These are phyloP conservation scores for Mythimna albipuncta DNA, from an alignment of 2,888 invertebrate genomes.

Conservation along the genomic window DNA sequence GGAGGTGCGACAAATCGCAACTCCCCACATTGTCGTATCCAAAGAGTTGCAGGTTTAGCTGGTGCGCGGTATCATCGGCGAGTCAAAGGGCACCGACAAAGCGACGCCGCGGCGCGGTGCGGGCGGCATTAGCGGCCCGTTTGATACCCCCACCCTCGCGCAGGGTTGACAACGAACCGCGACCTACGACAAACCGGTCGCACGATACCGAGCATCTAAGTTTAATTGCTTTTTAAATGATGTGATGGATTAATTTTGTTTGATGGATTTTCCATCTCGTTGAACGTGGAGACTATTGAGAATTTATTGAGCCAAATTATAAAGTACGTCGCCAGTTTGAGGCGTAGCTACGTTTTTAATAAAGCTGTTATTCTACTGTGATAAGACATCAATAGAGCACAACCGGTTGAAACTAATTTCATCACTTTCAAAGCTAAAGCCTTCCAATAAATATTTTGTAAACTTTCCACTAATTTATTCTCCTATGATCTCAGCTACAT, in stretches of 20 bases:
- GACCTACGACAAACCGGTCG: constrained; percentile 76
- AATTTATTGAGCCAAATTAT: constrained; percentile 27
- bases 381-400: neutral
- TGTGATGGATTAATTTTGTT: constrained; percentile 58
- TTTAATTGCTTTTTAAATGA: constrained; percentile 73
- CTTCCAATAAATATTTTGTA: neutral
- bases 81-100: constrained; percentile 90
- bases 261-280: constrained; percentile 48
- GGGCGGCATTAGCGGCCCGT: constrained; percentile 89
- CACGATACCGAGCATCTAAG: constrained; percentile 62
- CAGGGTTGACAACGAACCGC: constrained; percentile 80
- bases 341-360: neutral
- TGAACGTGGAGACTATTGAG: constrained; percentile 25
- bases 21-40: constrained; percentile 66
- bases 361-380: neutral
- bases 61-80: constrained; percentile 82
- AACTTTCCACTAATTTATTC: neutral
- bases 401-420: neutral
- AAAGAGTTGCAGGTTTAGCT: constrained; percentile 72
- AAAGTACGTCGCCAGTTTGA: constrained; percentile 21
- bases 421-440: neutral
- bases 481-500: neutral
- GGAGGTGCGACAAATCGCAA: constrained; percentile 63
- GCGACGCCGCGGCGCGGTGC: constrained; percentile 84
- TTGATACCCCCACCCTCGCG: constrained; percentile 82